These are phyloP conservation scores for Anoplopoma fimbria DNA, from an alignment of 2,113 vertebrate species.

Conservation along the genomic window DNA sequence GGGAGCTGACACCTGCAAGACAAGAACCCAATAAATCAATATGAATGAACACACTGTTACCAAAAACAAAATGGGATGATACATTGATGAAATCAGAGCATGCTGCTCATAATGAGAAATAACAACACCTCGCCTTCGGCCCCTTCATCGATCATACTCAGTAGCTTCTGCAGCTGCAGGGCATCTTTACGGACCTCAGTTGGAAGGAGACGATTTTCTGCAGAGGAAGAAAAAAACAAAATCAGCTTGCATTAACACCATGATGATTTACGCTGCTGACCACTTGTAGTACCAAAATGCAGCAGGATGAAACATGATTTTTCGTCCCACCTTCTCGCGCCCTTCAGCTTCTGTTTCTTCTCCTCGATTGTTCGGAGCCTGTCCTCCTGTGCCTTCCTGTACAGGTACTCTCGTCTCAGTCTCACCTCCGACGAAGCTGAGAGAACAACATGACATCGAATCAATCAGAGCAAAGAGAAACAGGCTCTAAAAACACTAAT, in stretches of 20 bases:
- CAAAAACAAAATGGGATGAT: too few relatives aligned
- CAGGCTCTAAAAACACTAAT: background rate
- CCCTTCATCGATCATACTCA: slow-evolving; percentile 91
- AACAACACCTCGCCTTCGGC: slow-evolving; percentile 84
- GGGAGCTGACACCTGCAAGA: slow-evolving; percentile 85
- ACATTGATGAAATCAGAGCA: background rate
- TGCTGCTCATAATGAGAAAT: background rate
- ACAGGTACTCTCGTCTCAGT: slow-evolving; percentile 90
- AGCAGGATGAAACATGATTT: background rate
- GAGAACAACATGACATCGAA: background rate
- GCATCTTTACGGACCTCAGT: slow-evolving; percentile 90
- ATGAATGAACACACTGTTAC: background rate
- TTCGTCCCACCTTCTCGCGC: slow-evolving; percentile 84
- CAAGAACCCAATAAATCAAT: background rate
- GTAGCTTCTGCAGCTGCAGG: slow-evolving; percentile 85
- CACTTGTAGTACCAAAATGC: background rate
- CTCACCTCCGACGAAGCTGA: slow-evolving; percentile 91
- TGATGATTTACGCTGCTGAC: background rate
- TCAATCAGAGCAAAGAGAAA: background rate
- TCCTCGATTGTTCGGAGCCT: slow-evolving; percentile 84
- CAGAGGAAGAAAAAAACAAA: background rate
- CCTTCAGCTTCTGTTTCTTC: slow-evolving; percentile 88
- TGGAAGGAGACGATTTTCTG: slow-evolving; percentile 90
- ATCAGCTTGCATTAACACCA: background rate
- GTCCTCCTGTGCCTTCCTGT: slow-evolving; percentile 91